Percentiles rank a stretch among this genome's conserved stretches.
phyloP scores from a whole-genome alignment of 2,888 invertebrate genomes.

The Blera fallax region DNA sequence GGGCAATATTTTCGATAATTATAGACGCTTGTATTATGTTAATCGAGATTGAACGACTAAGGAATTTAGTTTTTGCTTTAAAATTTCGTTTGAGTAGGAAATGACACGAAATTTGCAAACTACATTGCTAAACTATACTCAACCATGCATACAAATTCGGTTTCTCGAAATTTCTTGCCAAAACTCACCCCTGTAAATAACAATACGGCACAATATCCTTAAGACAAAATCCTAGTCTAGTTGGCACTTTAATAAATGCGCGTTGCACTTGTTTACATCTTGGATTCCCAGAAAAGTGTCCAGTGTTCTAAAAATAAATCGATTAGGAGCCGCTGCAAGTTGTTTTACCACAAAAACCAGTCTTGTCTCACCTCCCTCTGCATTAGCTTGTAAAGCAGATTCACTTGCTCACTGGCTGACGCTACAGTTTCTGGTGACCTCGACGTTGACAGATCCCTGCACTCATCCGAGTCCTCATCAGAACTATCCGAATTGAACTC shows the following conservation, averaged over 20 bases:
- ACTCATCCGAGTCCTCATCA: slow-evolving; percentile 75
- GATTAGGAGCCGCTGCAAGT: background rate
- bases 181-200: slow-evolving; percentile 82
- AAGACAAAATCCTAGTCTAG: slow-evolving; percentile 84
- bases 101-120: background rate
- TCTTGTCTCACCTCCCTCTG: slow-evolving; percentile 77
- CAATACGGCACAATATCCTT: slow-evolving; percentile 85
- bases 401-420: slow-evolving; percentile 51
- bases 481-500: slow-evolving; percentile 77
- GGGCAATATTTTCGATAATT: background rate
- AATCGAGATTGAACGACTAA: background rate
- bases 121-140: background rate
- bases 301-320: slow-evolving; percentile 82
- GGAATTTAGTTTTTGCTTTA: background rate
- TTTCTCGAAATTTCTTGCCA: background rate
- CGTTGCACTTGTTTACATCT: slow-evolving; percentile 82
- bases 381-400: slow-evolving; percentile 77
- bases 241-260: slow-evolving; percentile 83
- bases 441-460: slow-evolving; percentile 27
- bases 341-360: slow-evolving; percentile 1
- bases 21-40: background rate
- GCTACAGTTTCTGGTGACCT: slow-evolving; percentile 23
- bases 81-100: too few species aligned
- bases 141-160: too few species aligned
- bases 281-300: slow-evolving; percentile 82